A percentile compares a stretch with the other conserved stretches of the same genome.
Conservation (phyloP, 2,888 invertebrate species). For the Spodoptera exigua region DNA sequence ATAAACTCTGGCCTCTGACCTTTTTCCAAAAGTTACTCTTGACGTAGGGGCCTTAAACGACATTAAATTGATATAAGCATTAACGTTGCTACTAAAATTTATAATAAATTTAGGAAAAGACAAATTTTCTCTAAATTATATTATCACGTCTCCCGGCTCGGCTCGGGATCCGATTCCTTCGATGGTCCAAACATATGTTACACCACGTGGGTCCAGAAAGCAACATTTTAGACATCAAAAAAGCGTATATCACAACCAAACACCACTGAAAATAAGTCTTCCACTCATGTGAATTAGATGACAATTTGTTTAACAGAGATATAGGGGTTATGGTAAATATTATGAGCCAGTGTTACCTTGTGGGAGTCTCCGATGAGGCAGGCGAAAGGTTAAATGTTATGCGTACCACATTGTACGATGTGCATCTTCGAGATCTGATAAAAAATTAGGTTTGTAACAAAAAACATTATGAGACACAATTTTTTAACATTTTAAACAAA, state of each 20-base stretch:
- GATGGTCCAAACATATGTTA: constrained; percentile 79
- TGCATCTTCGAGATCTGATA: constrained; percentile 62
- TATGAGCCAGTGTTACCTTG: constrained; percentile 74
- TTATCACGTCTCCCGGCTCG: constrained; percentile 82
- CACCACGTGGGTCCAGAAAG: constrained; percentile 85
- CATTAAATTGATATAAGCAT: constrained; percentile 10
- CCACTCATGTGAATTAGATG: fast-evolving
- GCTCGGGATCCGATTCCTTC: constrained; percentile 75
- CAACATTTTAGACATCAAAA: constrained; percentile 56
- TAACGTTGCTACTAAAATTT: constrained; percentile 18
- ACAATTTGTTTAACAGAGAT: constrained; percentile 17
- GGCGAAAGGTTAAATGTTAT: constrained; percentile 84
- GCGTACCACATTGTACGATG: constrained; percentile 81
- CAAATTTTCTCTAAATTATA: constrained; percentile 69
- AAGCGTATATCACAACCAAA: constrained; percentile 39
- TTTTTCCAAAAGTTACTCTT: constrained; percentile 9
- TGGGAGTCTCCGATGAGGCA: constrained; percentile 84
- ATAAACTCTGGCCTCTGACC: background rate
- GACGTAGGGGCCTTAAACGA: background rate
- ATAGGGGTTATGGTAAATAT: constrained; percentile 29
- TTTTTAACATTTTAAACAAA: constrained; percentile 3
- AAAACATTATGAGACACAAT: constrained; percentile 60
- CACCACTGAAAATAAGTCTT: constrained; percentile 35
- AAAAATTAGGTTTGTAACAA: constrained; percentile 56
- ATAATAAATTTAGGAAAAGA: constrained; percentile 47